These are phyloP conservation scores for Acinonyx jubatus DNA, from an alignment of 2,113 vertebrate species.

Conservation along the genomic window DNA sequence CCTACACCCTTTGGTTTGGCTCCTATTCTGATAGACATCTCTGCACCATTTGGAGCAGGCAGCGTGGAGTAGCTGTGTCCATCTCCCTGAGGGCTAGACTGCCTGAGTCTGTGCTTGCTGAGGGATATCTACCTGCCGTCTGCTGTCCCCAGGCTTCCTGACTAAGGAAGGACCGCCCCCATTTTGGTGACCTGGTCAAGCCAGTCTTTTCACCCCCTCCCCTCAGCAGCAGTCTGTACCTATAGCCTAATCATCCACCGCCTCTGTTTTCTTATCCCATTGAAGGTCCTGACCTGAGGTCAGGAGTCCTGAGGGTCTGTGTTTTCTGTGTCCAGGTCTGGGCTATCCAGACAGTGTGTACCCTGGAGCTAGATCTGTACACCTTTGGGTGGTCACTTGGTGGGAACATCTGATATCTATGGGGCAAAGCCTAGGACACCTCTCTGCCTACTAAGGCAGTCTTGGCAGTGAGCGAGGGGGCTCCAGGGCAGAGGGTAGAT, in stretches of 20 bases:
- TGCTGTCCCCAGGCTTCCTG: background rate
- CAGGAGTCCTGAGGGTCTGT: background rate
- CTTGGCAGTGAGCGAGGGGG: background rate
- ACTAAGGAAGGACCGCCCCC: background rate
- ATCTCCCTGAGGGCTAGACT: background rate
- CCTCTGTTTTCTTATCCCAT: background rate
- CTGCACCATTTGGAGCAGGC: constrained; percentile 32
- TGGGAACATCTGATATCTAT: background rate
- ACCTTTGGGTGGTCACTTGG: background rate
- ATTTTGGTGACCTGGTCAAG: background rate
- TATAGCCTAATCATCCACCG: background rate
- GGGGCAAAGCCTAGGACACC: background rate
- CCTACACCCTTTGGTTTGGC: background rate
- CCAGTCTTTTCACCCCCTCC: background rate
- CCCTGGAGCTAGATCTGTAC: background rate
- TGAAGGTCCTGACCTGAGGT: background rate
- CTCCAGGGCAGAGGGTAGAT: background rate
- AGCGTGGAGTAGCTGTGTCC: background rate
- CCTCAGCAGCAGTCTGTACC: background rate
- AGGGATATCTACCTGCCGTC: background rate
- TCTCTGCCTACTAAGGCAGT: background rate
- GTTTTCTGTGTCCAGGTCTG: background rate
- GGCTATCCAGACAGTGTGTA: background rate
- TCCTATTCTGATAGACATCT: background rate
- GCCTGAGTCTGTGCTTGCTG: background rate